Evolutionary conservation across 2,888 invertebrate genomes (phyloP), one percentile per base, ranked within the genome.

Genomic region (Sesia bembeciformis): DNA sequence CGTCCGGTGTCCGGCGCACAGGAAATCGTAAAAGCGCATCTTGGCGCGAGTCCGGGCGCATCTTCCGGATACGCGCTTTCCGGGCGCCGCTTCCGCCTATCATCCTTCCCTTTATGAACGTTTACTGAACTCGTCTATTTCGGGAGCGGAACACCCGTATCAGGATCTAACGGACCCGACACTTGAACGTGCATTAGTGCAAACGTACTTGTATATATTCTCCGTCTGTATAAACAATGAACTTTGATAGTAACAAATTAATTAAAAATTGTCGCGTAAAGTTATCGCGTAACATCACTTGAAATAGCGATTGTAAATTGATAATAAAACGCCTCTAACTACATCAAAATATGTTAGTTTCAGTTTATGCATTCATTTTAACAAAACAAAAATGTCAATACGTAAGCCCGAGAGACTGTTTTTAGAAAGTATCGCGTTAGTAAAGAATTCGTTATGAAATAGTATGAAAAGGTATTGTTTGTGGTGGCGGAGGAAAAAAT

Each of bases 1-100:
- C 56, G 56, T 52, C 53, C 55, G 57, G 56, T 55, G 59, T 65
- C 62, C 64, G 70, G 68, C 79, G 73, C 73, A 74, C 84, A 83
- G 88, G 89, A 88, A 87, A 83, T 84, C 82, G 79, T 88, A 86
- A 88, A 86, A 81, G 81, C 82, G 76, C 84, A 84, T 82, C 78
- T 81, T 80, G 81, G 84, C 67, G 66, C n/a, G n/a, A n/a, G n/a
- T n/a, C n/a, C n/a, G n/a, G n/a, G n/a, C n/a, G 74, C 81, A 79
- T 84, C 87, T 84, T 87, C 85, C 85, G 84, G 83, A 73, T 70
- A 67, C 65, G 72, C 71, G 78, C 69, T 81, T 81, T 82, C 83
- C 82, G 82, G 77, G 74, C 68, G 65, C 40, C 69, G 68, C 80
- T 72, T 84, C 84, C 85, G 80, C 69, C 75, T 78, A 66, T 66